Base-by-base conservation (phyloP, 2,888 invertebrate genomes). In the Clunio marinus region DNA sequence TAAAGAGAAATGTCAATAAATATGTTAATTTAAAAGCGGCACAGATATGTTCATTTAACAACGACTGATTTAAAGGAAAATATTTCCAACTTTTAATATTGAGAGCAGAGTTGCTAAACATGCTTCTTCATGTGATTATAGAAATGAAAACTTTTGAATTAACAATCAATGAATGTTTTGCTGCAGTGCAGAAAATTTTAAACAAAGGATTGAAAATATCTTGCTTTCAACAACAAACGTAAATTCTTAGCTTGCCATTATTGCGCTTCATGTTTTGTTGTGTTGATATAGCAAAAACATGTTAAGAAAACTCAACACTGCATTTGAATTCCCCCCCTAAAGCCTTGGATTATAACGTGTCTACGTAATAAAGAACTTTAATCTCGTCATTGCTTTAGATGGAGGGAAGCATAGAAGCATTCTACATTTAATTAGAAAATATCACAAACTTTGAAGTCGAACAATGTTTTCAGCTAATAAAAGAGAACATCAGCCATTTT, bases 1-100 rank as follows among this genome's bases (percentile, higher is more conserved):
- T 59, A 15, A 2, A 41, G 15, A 41, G 41, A 41, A 41, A 59
- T 59, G 59, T 59, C 59, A 62, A 62, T 62, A 41, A 62, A 62
- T 62, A 62, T 62, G 62, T 62, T 62, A 62, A 62, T 62, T 25
- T 20, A 13, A 24, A 17, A 3, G 15, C 51, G 41, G 10, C 2
- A 15, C 2, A 41, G 41, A 41, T 41, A 41, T 41, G 10, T 41
- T 41, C 41, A 41, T 41, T 41, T 41, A 41, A 41, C 10, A 15
- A 41, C 41, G 41, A 41, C 41, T n/a, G 41, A 41, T 41, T 15
- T 41, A 8, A 32, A 8, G 32, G n/a, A n/a, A n/a, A n/a, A n/a
- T n/a, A n/a, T n/a, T 10, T 32, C 32, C 10, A 32, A 10, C 32
- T 32, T 32, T n/a, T n/a, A n/a, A n/a, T n/a, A 10, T 32, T 32